A percentile compares a stretch with the other conserved stretches of the same genome.
Evolutionary conservation across 2,113 vertebrate species (phyloP).

Genomic region (Chloropsis hardwickii): DNA sequence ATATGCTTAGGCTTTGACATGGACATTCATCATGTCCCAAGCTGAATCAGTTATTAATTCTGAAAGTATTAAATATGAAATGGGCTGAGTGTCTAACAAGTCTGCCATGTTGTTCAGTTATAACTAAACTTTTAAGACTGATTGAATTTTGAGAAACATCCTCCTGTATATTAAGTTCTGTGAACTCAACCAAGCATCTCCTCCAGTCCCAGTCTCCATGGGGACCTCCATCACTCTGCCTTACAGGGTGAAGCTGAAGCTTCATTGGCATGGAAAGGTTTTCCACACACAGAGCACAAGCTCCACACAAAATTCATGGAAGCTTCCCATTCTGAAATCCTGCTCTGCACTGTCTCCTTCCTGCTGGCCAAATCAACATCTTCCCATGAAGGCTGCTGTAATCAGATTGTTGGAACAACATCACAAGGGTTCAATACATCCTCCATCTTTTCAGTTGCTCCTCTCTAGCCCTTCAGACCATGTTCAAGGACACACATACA

Average conservation of each 20-base stretch:
- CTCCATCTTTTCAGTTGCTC: not conserved
- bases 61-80: conserved; percentile 47
- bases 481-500: not conserved
- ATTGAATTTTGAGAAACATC: not conserved
- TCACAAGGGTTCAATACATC: not conserved
- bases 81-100: conserved; percentile 24
- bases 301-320: not conserved
- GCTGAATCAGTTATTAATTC: conserved; percentile 58
- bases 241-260: not conserved
- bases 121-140: conserved; percentile 28
- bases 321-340: not conserved
- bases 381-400: not conserved
- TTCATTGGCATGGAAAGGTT: not conserved
- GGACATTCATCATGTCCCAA: conserved; percentile 57
- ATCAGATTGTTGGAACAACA: not conserved
- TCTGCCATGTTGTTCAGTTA: conserved; percentile 13
- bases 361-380: not conserved
- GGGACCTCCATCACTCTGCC: not conserved
- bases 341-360: not conserved
- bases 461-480: not conserved
- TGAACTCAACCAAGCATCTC: not conserved
- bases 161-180: not conserved
- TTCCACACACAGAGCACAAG: not conserved
- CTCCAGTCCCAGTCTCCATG: not conserved
- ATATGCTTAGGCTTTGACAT: conserved; percentile 57